Percentiles rank a stretch among this genome's conserved stretches.
Conservation (phyloP, 2,113 vertebrate genomes). For the Anoura caudifer region DNA sequence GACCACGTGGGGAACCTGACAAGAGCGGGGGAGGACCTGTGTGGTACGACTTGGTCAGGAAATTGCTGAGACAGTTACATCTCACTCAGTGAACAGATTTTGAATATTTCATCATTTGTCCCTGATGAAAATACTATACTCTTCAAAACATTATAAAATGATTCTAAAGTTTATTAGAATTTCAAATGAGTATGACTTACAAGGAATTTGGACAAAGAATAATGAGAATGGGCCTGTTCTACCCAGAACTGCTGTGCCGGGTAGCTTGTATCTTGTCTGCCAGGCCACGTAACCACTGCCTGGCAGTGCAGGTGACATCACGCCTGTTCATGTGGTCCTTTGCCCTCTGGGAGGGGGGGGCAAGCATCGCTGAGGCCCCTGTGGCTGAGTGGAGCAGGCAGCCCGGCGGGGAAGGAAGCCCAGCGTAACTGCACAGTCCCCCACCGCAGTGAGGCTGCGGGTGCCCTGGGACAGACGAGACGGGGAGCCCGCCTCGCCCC, state of each 20-base stretch:
- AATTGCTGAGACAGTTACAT: not conserved
- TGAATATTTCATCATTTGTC: not conserved
- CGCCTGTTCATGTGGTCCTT: no score
- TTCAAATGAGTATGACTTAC: not conserved
- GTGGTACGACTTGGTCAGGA: not conserved
- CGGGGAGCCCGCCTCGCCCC: no score
- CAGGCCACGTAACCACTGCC: no score
- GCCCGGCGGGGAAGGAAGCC: no score
- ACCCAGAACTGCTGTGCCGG: rapidly evolving
- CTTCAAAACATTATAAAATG: not conserved
- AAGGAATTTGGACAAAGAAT: not conserved
- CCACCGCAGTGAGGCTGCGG: rapidly evolving
- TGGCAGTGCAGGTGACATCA: no score
- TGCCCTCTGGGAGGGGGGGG: no score
- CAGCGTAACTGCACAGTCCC: no score
- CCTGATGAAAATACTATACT: not conserved
- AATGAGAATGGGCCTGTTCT: no score
- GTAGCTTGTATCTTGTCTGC: not conserved
- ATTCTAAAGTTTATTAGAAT: not conserved
- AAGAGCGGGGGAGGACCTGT: not conserved
- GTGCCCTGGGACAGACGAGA: no score
- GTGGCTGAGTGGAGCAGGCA: no score
- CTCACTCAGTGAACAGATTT: not conserved
- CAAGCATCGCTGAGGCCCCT: no score
- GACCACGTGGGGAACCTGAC: no score